Conservation (phyloP, 2,797 vertebrate species). For the Borostomias antarcticus region DNA sequence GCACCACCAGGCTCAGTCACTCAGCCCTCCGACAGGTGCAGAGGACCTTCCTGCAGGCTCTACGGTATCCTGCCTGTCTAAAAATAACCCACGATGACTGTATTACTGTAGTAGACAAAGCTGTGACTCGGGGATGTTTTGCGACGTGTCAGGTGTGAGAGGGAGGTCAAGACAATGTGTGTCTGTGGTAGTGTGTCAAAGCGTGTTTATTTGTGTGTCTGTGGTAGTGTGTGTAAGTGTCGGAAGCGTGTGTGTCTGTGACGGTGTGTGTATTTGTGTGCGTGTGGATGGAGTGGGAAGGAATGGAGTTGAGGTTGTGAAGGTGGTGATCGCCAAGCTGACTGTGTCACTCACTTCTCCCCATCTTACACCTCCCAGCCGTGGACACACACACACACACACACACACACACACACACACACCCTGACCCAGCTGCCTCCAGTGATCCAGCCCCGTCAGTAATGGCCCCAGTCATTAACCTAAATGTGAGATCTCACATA, state of each 20-base stretch:
- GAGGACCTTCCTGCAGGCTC: neutral
- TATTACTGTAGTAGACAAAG: constrained; percentile 8
- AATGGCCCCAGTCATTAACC: neutral
- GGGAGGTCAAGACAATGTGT: neutral
- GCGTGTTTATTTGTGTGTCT: constrained; percentile 8
- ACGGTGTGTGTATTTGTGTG: constrained; percentile 9
- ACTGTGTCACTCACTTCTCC: constrained; percentile 6
- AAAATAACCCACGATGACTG: constrained; percentile 30
- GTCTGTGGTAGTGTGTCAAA: neutral
- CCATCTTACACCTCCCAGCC: neutral
- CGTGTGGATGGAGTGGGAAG: neutral
- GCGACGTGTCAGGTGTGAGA: constrained; percentile 1
- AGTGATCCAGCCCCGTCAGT: neutral
- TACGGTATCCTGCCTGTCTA: constrained; percentile 26
- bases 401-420: no score
- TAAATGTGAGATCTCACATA: neutral
- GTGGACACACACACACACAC: neutral
- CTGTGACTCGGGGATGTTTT: constrained; percentile 8
- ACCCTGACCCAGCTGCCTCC: neutral
- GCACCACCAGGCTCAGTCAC: constrained; percentile 49
- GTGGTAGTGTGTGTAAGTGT: constrained; percentile 6
- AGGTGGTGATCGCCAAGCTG: neutral
- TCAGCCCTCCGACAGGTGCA: constrained; percentile 57
- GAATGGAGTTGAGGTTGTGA: neutral
- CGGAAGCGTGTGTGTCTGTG: neutral